These are phyloP conservation scores for Leiothrix lutea DNA, from an alignment of 2,113 vertebrate species.

Conservation along the genomic window DNA sequence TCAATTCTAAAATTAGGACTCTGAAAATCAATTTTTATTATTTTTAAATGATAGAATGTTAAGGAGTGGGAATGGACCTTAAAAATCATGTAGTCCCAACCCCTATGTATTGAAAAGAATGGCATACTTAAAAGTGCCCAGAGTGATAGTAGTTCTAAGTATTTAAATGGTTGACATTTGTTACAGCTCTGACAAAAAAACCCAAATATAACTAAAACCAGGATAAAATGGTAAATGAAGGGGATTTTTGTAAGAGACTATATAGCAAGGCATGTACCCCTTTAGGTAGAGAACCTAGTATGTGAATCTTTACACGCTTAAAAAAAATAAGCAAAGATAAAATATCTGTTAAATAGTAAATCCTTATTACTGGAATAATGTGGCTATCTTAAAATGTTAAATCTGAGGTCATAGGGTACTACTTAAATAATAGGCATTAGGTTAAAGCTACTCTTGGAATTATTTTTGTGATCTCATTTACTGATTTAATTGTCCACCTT, in stretches of 20 bases:
- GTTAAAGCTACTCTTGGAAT: not conserved
- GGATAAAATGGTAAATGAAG: not conserved
- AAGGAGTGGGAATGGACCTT: not conserved
- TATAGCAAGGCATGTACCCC: not conserved
- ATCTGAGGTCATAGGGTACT: not conserved
- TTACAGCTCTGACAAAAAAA: not conserved
- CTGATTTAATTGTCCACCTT: not conserved
- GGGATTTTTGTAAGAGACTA: not conserved
- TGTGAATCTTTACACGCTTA: not conserved
- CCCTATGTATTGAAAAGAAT: not conserved
- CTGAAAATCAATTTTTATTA: not conserved
- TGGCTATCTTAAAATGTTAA: not conserved
- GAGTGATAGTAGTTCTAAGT: not conserved
- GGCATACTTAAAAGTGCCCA: not conserved
- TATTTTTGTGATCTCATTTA: not conserved
- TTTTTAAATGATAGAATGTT: not conserved
- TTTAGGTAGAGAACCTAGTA: not conserved
- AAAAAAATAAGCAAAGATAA: not conserved
- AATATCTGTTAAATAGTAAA: not conserved
- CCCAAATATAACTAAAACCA: not conserved
- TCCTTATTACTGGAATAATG: not conserved
- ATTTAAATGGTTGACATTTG: not conserved
- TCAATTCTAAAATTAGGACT: not conserved
- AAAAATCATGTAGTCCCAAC: not conserved
- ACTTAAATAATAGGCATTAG: not conserved